Percentiles rank a stretch among this genome's conserved stretches.
Conservation (phyloP, 2,113 vertebrate genomes). For the Zosterops pallidus region DNA sequence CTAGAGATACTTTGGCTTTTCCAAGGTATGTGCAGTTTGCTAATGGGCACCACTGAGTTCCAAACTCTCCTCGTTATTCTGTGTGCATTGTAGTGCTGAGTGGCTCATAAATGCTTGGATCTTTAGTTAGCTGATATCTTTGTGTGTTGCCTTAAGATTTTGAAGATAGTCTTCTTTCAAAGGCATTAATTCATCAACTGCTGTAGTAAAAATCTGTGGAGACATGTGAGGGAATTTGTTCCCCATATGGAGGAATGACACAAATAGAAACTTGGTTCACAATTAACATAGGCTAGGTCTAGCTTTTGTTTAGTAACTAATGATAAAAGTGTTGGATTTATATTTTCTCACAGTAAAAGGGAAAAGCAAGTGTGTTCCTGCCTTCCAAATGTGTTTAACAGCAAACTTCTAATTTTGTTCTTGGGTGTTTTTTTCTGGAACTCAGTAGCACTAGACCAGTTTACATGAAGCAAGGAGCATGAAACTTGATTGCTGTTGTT, state of each 20-base stretch:
- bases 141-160: neutral
- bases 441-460: neutral
- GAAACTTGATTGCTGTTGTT: neutral
- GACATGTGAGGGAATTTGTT: neutral
- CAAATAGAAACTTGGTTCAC: neutral
- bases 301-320: neutral
- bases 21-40: neutral
- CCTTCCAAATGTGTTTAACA: neutral
- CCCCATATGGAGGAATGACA: neutral
- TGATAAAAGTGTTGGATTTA: neutral
- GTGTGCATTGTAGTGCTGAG: neutral
- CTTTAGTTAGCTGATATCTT: neutral
- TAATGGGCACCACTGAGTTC: neutral
- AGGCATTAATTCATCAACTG: neutral
- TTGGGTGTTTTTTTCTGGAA: neutral
- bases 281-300: neutral
- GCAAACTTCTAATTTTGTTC: neutral
- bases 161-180: neutral
- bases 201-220: slow-evolving; percentile 7
- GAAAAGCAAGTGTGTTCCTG: neutral
- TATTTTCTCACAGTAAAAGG: neutral
- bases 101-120: neutral
- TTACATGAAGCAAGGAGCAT: neutral
- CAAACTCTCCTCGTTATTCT: neutral
- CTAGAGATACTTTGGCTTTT: neutral